phyloP scores from a whole-genome alignment of 2,888 invertebrate species.

The Nysson spinosus region DNA sequence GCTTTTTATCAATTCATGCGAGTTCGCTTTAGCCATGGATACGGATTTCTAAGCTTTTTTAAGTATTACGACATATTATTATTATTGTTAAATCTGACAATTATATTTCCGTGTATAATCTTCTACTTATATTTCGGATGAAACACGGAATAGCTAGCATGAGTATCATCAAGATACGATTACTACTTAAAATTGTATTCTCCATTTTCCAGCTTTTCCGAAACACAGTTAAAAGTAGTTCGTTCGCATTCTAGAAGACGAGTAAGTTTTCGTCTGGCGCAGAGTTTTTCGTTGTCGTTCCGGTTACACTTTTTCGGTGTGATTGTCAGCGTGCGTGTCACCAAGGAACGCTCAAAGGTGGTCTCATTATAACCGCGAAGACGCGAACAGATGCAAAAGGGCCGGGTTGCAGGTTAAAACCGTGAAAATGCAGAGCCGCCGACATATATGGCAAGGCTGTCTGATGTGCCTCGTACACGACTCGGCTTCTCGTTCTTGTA shows the following conservation, averaged over 20 bases:
- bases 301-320: not conserved
- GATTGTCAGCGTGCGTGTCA: constrained; percentile 30
- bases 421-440: constrained; percentile 46
- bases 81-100: too few species aligned
- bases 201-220: too few species aligned
- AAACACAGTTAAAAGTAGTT: too few species aligned
- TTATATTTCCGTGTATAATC: too few species aligned
- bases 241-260: constrained; percentile 6
- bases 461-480: constrained; percentile 14
- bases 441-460: constrained; percentile 50
- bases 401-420: constrained; percentile 45
- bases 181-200: too few species aligned
- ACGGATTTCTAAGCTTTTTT: too few species aligned
- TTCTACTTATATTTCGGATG: too few species aligned
- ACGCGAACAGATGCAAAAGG: constrained; percentile 45
- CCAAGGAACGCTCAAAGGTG: constrained; percentile 43
- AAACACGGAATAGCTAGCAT: too few species aligned
- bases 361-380: constrained; percentile 49
- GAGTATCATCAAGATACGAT: too few species aligned
- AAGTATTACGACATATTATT: too few species aligned
- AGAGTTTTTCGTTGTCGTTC: not conserved
- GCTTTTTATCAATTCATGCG: too few species aligned
- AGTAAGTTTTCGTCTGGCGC: not conserved
- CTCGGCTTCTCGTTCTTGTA: constrained; percentile 21
- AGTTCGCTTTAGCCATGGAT: too few species aligned